Evolutionary conservation across 2,113 vertebrate genomes (phyloP).

Genomic region (Paralichthys olivaceus): DNA sequence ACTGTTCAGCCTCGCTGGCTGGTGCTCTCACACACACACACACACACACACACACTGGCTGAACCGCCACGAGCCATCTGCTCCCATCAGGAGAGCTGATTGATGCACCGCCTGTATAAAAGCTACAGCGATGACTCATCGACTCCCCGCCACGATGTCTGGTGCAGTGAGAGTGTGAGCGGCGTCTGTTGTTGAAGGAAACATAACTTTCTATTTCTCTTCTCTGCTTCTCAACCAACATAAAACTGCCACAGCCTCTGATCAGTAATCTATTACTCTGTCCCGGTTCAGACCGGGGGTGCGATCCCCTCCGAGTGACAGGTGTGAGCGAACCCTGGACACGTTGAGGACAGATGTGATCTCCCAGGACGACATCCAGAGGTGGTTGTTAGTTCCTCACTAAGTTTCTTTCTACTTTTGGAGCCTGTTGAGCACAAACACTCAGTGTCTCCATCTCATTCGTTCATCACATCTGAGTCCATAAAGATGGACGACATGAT

Average conservation of each 20-base stretch:
- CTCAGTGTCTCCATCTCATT: no score
- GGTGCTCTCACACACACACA: slow-evolving; percentile 10
- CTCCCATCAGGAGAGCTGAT: slow-evolving; percentile 60
- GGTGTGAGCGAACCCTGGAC: no score
- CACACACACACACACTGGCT: slow-evolving; percentile 36
- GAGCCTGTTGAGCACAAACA: no score
- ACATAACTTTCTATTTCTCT: background rate
- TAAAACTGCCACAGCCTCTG: background rate
- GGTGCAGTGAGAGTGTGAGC: slow-evolving; percentile 24
- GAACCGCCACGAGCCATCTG: slow-evolving; percentile 55
- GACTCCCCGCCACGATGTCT: background rate
- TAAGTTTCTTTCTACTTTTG: no score
- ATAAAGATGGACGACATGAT: background rate
- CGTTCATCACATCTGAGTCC: no score
- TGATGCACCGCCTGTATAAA: slow-evolving; percentile 49
- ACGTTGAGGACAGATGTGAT: no score
- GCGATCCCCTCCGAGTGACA: no score
- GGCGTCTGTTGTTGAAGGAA: slow-evolving; percentile 23
- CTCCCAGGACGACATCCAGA: no score
- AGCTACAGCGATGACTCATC: slow-evolving; percentile 61
- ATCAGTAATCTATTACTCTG: background rate
- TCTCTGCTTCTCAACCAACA: background rate
- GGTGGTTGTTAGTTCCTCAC: no score
- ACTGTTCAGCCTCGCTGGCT: background rate
- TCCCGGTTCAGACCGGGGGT: no score